Conservation (phyloP, 2,888 invertebrate genomes). For the Spilarctia lutea region DNA sequence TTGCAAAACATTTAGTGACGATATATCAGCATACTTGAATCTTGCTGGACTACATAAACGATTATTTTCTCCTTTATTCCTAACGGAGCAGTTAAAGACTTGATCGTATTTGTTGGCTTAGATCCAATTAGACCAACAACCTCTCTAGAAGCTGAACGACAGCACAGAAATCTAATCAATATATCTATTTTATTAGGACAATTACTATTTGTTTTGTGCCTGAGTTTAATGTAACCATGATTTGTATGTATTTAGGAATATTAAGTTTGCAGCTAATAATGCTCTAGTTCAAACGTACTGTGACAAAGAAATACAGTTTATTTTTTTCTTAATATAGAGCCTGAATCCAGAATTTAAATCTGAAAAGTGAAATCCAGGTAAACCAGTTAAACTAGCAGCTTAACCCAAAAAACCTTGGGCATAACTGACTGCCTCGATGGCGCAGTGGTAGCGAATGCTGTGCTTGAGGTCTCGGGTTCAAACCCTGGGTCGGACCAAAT, state of each 20-base stretch:
- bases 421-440: no score
- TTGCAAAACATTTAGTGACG: background rate
- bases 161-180: slow-evolving; percentile 11
- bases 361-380: no score
- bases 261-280: no score
- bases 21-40: background rate
- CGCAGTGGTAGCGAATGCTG: no score
- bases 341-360: no score
- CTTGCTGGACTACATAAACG: background rate
- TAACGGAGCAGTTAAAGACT: slow-evolving; percentile 32
- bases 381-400: no score
- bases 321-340: no score
- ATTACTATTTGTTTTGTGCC: background rate
- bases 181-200: background rate
- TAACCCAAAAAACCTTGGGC: no score
- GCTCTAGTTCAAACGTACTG: no score
- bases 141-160: slow-evolving; percentile 17
- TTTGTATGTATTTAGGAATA: background rate
- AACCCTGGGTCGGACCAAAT: no score
- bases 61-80: slow-evolving; percentile 16
- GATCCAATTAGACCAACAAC: slow-evolving; percentile 42
- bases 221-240: background rate
- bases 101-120: slow-evolving; percentile 29
- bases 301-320: no score
- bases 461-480: no score